Evolutionary conservation across 2,113 vertebrate species (phyloP).

Genomic region (Podocnemis expansa): DNA sequence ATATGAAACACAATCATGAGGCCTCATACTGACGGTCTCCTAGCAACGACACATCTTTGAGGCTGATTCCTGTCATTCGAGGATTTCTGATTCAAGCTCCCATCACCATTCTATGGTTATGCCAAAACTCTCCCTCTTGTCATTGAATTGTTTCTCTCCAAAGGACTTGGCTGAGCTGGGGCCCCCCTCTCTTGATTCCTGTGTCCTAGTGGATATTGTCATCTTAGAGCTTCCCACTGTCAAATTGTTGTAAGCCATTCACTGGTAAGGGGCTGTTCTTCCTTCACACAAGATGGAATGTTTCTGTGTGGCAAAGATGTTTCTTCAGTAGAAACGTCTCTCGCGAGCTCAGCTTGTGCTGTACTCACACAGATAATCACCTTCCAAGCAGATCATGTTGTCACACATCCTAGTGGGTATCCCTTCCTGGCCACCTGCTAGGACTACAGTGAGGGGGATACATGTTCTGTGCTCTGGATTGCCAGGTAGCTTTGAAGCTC

Average conservation of each 20-base stretch:
- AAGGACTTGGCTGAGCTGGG: not conserved
- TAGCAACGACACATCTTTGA: constrained; percentile 43
- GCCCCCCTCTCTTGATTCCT: not conserved
- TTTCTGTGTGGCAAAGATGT: not conserved
- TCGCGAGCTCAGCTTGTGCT: not conserved
- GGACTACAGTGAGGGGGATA: too few species aligned
- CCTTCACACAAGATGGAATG: not conserved
- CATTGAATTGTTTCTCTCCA: not conserved
- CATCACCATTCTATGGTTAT: not conserved
- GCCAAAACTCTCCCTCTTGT: not conserved
- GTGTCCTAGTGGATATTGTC: not conserved
- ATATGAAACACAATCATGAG: not conserved
- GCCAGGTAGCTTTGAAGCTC: too few species aligned
- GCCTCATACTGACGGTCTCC: constrained; percentile 46
- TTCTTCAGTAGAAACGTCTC: not conserved
- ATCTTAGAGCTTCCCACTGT: not conserved
- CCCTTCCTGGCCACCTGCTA: too few species aligned
- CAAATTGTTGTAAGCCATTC: not conserved
- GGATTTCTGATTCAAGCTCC: not conserved
- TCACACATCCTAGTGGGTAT: too few species aligned
- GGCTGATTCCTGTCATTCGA: not conserved
- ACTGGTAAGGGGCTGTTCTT: too few species aligned
- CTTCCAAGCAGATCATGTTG: not conserved
- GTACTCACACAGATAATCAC: not conserved
- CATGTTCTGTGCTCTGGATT: too few species aligned